A percentile compares a stretch with the other conserved stretches of the same genome.
Evolutionary conservation across 2,113 vertebrate species (phyloP).

Genomic region (Neodon shergylaensis): DNA sequence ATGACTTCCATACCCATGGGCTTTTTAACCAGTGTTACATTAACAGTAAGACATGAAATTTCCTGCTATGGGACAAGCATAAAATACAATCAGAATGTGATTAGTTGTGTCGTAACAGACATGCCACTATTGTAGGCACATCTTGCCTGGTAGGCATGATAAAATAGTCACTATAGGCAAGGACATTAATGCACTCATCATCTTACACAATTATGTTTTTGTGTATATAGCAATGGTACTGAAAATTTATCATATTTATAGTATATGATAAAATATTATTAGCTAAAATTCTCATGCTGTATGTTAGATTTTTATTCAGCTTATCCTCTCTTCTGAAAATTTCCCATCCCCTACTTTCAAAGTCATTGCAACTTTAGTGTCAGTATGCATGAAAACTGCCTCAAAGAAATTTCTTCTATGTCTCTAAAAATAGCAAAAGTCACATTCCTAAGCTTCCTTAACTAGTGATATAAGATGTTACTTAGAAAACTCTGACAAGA

Average conservation of each 20-base stretch:
- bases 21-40: neutral
- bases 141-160: neutral
- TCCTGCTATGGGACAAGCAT: neutral
- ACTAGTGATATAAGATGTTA: conserved; percentile 57
- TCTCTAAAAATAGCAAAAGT: conserved; percentile 68
- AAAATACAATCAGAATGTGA: neutral
- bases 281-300: neutral
- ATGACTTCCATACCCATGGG: neutral
- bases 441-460: conserved; percentile 53
- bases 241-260: neutral
- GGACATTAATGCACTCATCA: neutral
- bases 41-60: neutral
- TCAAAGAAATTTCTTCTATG: conserved; percentile 34
- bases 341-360: conserved; percentile 51
- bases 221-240: neutral
- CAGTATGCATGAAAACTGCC: neutral
- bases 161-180: neutral
- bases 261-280: neutral
- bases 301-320: neutral
- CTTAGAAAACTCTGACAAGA: conserved; percentile 62
- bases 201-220: neutral
- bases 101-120: too few relatives aligned
- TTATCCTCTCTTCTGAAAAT: conserved; percentile 49
- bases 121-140: neutral
- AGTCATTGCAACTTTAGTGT: conserved; percentile 41